These are phyloP conservation scores for Drosophila persimilis DNA, from an alignment of 1,140 invertebrate genomes.

Conservation along the genomic window DNA sequence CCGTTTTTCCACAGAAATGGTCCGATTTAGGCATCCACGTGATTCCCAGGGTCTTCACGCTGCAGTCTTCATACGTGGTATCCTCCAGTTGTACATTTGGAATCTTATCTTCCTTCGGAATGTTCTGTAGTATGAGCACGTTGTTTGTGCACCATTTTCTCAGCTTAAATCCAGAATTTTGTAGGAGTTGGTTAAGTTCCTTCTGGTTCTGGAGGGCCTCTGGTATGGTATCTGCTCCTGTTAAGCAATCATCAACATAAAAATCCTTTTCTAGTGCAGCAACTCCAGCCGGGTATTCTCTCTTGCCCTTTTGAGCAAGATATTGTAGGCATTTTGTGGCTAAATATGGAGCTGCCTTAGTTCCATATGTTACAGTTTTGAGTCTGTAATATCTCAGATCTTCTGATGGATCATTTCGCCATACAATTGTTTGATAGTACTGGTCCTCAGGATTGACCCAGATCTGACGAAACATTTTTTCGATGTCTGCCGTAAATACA, in stretches of 20 bases:
- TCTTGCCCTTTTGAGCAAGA: not conserved
- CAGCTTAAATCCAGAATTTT: too few relatives aligned
- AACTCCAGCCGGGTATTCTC: too few relatives aligned
- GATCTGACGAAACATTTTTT: constrained; percentile 82
- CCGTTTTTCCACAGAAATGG: too few relatives aligned
- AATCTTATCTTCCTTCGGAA: not conserved
- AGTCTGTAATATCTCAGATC: constrained; percentile 25
- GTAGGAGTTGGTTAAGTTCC: too few relatives aligned
- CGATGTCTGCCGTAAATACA: constrained; percentile 6
- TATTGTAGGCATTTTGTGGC: not conserved
- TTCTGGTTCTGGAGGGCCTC: too few relatives aligned
- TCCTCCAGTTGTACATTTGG: not conserved
- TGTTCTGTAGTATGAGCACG: not conserved
- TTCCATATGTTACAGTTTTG: constrained; percentile 57
- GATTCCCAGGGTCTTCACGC: too few relatives aligned
- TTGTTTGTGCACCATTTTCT: too few relatives aligned
- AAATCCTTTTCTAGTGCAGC: too few relatives aligned
- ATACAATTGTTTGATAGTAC: constrained; percentile 74
- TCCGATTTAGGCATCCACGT: too few relatives aligned
- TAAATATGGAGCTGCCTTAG: constrained; percentile 18
- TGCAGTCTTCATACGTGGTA: not conserved
- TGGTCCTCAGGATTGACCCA: constrained; percentile 52
- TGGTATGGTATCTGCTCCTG: too few relatives aligned
- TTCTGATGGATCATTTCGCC: constrained; percentile 53
- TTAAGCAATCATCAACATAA: too few relatives aligned